A percentile compares a stretch with the other conserved stretches of the same genome.
Evolutionary conservation across 2,888 invertebrate species (phyloP).

Genomic region (Agrotis ipsilon): DNA sequence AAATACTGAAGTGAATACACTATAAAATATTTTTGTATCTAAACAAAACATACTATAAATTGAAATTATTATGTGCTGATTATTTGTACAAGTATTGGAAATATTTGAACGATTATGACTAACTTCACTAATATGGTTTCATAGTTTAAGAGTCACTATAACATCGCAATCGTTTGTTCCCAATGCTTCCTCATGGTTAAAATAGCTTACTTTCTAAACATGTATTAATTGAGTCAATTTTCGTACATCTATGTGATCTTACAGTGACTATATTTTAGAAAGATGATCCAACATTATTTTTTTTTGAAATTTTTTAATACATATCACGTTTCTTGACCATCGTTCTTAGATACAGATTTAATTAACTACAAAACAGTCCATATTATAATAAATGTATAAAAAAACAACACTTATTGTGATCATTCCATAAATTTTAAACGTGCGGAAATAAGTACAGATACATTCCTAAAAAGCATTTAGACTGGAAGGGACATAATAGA

Average conservation of each 20-base stretch:
- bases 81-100: not conserved
- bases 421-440: slow-evolving; percentile 29
- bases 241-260: slow-evolving; percentile 22
- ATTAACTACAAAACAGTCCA: slow-evolving; percentile 32
- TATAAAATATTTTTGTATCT: not conserved
- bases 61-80: slow-evolving; percentile 3
- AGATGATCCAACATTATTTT: not conserved
- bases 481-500: slow-evolving; percentile 20
- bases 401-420: slow-evolving; percentile 30
- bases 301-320: not conserved
- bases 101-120: not conserved
- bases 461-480: slow-evolving; percentile 15
- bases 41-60: not conserved
- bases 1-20: slow-evolving; percentile 12
- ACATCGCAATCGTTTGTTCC: too few species aligned
- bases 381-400: slow-evolving; percentile 14
- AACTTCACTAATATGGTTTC: not conserved
- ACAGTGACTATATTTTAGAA: slow-evolving; percentile 29
- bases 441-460: slow-evolving; percentile 37
- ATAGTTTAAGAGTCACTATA: too few species aligned
- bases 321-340: not conserved
- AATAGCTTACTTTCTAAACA: slow-evolving; percentile 10
- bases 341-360: not conserved
- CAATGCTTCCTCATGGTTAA: not conserved
- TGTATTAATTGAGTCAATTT: slow-evolving; percentile 9